Evolutionary conservation across 2,888 invertebrate genomes (phyloP), one percentile per base, ranked within the genome.

Genomic region (Lordiphosa andalusiaca): DNA sequence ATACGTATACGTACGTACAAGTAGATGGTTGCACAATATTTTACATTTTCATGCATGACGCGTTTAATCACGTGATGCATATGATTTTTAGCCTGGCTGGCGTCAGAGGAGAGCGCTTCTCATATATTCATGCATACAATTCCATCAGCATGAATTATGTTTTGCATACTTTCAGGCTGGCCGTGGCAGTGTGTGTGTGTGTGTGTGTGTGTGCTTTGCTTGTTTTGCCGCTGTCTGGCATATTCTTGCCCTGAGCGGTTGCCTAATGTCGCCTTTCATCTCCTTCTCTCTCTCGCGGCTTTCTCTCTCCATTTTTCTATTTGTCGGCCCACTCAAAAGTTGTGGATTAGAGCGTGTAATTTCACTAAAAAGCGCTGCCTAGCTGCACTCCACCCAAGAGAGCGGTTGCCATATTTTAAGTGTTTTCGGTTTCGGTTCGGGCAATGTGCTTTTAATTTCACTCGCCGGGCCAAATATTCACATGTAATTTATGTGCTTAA

Each of bases 11-110:
- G 16, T 21, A 36, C n/a, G 48, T 49, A 33, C 19, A 16, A 25
- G 33, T 66, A 63, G 63, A 49, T 51, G 60, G 66, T 53, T 58
- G 67, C 72, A 69, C 71, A 64, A 78, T 82, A 81, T 80, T 80
- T 81, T 77, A 83, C 70, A 78, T 84, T 84, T 86, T 85, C 84
- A 84, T 86, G 85, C 87, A 85, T 86, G 86, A 86, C 87, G 84
- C 87, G 85, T 83, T 85, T 86, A 86, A 84, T 86, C 86, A 86
- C 84, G 84, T 86, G 87, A 78, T 86, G 76, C 87, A 85, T 85
- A 84, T 85, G 85, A 84, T 84, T 84, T 82, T 75, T 69, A 73
- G 72, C 73, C 71, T 47, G 23, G 33, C 12, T 35, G 33, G 38
- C 35, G 58, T 6, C 10, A 19, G 12, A 39, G 42, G 35, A 13